Base-by-base conservation (phyloP, 2,797 vertebrate species). In the Parauchenoglanis punctatus region DNA sequence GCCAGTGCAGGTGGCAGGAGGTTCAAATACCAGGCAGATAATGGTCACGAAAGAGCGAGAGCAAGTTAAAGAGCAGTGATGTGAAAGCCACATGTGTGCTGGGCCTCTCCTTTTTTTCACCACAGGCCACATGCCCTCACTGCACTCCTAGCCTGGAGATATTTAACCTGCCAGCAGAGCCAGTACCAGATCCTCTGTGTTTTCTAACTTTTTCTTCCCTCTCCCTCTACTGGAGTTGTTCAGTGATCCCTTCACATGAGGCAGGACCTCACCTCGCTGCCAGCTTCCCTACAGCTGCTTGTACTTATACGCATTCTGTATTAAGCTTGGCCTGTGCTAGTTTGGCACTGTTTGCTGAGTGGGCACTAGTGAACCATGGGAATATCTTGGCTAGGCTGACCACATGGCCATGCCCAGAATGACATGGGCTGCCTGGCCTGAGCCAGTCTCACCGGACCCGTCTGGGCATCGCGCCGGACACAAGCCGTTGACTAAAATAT, bases 71-170 rank as follows among this genome's bases (percentile, higher is more conserved):
- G 40, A 82, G 87, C 84, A 86, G 84, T 86, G 85, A 90, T 90
- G 84, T 91, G 80, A 90, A 90, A 90, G 77, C 88, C 88, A 89
- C 89, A 91, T 89, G 87, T 89, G 89, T 83, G 85, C 89, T 86
- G 77, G 85, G 86, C 58, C 85, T 88, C 86, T 81, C 84, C 35
- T 81, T 81, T 40, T 67, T 85, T 88, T 83, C 82, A 78, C 91
- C 88, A 85, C 86, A 88, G 93, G 94, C 94, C 94, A 94, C 93
- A 91, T 93, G 90, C 93, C 94, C 95, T 91, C 89, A 88, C 84
- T 75, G 87, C 85, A 88, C 87, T 88, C 76, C 76, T 87, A 93
- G 94, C 92, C 90, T 86, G 85, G 86, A 92, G 92, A 91, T 94
- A 93, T 93, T 95, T 96, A 95, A 94, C 93, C 85, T 86, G 87